Base-by-base conservation (phyloP, 2,888 invertebrate species). In the Maniola hyperantus region DNA sequence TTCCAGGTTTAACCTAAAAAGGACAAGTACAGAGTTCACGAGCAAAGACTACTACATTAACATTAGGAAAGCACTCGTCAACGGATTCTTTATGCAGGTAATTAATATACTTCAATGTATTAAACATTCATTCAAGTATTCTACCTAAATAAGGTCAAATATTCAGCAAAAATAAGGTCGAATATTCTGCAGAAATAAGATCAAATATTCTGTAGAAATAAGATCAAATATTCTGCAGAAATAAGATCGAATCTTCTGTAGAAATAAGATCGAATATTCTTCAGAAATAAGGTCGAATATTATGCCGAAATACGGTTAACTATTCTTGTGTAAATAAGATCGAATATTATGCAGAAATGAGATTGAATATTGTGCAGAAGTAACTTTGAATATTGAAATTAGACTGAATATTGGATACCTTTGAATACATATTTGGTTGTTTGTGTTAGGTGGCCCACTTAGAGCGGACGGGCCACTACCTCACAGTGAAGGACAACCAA, bases 11-110 rank as follows among this genome's bases (percentile, higher is more conserved):
- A 96, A 95, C 83, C 92, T 99, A 76, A 97, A 97, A 83, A 93
- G 99, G 68, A 97, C 98, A 6, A 99, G 99, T 70, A 99, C 99
- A 18, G 99, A 99, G 78, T 99, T 99, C 88, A 98, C 98, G 54
- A 98, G 98, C 69, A 97, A 98, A 89, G 99, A 99, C 87, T 99
- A 99, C 85, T 99, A 99, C 87, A 95, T 99, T 62, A 99, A 99
- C 87, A 99, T 99, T 80, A 94, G 99, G 72, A 99, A 99, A 93
- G 99, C 99, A 0, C 94, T 99, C 39, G 99, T 99, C 18, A 97
- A 99, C 75, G 99, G 99, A 65, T 99, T 99, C 91, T 99, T 99
- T 84, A 99, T 99, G 99, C 99, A 99, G 95, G 99, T 98, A 66
- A 55, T 13, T 15, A 1, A 34, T 57, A 50, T 15, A 18, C 13